phyloP scores from a whole-genome alignment of 2,113 vertebrate genomes.

The Urocolius indicus region DNA sequence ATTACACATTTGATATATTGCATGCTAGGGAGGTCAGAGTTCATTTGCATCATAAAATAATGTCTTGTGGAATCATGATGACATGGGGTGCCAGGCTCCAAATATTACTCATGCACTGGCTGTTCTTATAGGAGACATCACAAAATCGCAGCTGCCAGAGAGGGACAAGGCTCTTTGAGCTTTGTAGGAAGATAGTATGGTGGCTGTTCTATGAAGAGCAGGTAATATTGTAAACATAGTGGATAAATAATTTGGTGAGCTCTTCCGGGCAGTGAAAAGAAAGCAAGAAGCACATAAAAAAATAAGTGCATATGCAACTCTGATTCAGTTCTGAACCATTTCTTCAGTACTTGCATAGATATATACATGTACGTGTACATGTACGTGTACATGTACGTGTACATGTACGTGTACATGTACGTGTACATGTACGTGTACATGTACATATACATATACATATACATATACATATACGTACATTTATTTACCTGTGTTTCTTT shows the following conservation, averaged over 20 bases:
- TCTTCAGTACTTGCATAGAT: not conserved
- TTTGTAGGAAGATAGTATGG: not conserved
- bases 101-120: not conserved
- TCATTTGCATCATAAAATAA: conserved; percentile 64
- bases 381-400: not conserved
- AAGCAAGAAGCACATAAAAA: not conserved
- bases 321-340: not conserved
- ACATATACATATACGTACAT: too few species aligned
- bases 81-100: not conserved
- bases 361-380: not conserved
- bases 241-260: not conserved
- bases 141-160: not conserved
- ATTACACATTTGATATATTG: conserved; percentile 61
- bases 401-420: not conserved
- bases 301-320: not conserved
- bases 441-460: too few species aligned
- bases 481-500: not conserved
- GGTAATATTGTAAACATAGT: not conserved
- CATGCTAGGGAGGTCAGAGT: conserved; percentile 62
- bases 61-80: conserved; percentile 18
- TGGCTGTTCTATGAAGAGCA: not conserved
- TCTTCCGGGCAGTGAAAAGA: not conserved
- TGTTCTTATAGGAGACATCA: not conserved
- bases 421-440: not conserved
- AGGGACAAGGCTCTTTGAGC: not conserved